Percentiles rank a stretch among this genome's conserved stretches.
phyloP scores from a whole-genome alignment of 2,113 vertebrate species.

The Sisor rabdophorus region DNA sequence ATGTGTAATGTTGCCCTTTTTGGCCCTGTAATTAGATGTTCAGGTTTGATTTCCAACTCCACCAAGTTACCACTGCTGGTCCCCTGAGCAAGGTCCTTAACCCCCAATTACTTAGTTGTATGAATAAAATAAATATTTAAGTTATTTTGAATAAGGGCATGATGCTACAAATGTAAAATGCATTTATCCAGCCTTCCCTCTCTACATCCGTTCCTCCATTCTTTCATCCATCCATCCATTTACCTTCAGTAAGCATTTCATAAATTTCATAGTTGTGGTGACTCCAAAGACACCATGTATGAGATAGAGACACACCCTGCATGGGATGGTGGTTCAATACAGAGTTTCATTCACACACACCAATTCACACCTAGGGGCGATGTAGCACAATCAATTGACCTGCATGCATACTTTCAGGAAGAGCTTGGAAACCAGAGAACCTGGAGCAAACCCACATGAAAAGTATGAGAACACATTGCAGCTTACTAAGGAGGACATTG shows the following conservation, averaged over 20 bases:
- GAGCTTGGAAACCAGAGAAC: neutral
- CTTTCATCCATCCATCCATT: neutral
- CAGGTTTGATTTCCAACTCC: too few species aligned
- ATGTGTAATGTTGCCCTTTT: neutral
- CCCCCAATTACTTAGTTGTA: too few species aligned
- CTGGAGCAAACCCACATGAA: neutral
- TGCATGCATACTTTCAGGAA: neutral
- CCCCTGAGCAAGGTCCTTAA: too few species aligned
- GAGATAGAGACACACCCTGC: neutral
- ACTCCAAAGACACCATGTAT: neutral
- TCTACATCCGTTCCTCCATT: neutral
- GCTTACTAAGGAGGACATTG: neutral
- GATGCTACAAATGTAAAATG: too few species aligned
- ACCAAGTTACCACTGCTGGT: too few species aligned
- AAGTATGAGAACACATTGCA: neutral
- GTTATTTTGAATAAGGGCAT: too few species aligned
- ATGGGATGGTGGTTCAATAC: slow-evolving; percentile 2
- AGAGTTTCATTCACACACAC: slow-evolving; percentile 10
- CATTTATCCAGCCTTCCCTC: too few species aligned
- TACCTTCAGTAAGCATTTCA: neutral
- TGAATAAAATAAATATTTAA: too few species aligned
- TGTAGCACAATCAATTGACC: neutral
- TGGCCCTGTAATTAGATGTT: too few species aligned
- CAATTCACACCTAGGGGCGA: slow-evolving; percentile 1
- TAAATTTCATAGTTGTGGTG: neutral